Conservation (phyloP, 2,797 vertebrate genomes). For the Todus mexicanus region DNA sequence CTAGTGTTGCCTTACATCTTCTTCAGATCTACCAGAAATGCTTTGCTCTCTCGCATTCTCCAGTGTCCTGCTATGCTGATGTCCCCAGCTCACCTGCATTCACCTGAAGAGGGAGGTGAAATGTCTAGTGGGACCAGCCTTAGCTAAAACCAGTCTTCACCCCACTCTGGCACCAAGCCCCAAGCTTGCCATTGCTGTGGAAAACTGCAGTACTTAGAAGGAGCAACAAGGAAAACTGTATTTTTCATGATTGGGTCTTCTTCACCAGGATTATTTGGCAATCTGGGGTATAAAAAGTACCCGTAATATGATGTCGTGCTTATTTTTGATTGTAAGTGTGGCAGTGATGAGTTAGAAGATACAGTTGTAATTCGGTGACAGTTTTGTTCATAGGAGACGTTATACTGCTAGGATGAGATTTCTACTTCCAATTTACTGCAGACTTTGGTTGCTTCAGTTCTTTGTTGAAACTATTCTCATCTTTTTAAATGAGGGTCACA, state of each 20-base stretch:
- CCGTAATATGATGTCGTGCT: not conserved
- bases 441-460: not conserved
- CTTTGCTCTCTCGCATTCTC: not conserved
- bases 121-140: not conserved
- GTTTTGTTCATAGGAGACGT: not conserved
- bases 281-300: not conserved
- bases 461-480: not conserved
- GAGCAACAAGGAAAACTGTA: not conserved
- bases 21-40: not conserved
- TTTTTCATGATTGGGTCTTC: not conserved
- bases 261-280: not conserved
- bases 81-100: not conserved
- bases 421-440: not conserved
- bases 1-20: not conserved
- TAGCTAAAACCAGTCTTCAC: not conserved
- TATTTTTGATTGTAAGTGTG: not conserved
- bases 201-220: not conserved
- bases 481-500: not conserved
- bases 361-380: not conserved
- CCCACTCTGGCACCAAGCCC: not conserved
- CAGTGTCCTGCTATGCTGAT: rapidly evolving
- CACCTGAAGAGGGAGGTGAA: not conserved
- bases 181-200: not conserved
- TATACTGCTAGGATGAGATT: not conserved
- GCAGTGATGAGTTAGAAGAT: not conserved